Evolutionary conservation across 2,888 invertebrate genomes (phyloP), one percentile per base, ranked within the genome.

Genomic region (Eretmocerus hayati): DNA sequence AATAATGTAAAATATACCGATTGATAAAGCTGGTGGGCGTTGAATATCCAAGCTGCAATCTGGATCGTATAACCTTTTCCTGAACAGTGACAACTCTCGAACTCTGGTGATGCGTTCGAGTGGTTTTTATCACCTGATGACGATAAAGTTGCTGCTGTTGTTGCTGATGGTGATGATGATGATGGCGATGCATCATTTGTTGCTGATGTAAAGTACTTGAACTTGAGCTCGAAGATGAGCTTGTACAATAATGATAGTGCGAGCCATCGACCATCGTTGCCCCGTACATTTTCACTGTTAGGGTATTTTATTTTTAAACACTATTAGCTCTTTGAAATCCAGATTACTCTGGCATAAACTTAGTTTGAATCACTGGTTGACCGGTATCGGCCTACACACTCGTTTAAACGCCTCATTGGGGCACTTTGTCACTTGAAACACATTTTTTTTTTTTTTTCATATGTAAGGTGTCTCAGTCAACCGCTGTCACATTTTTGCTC

Each of bases 11-110:
- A 30, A 26, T 46, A 51, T 70, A 71, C 71, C 71, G 70, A 59
- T 68, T 69, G 56, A 71, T 70, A 58, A 70, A 71, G 55, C 62
- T 63, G 23, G 71, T 71, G 40, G 71, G 71, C 47, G 71, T 71
- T 5, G 71, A 71, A 47, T 71, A 71, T 48, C 71, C 71, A 40
- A 71, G 64, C 56, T 71, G 71, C 22, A 71, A 59, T 35, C 71
- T 59, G 23, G 71, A 71, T 44, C 71, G 64, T 58, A 71, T 64
- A 55, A 71, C 71, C 57, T 66, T 71, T 58, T 70, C 71, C 47
- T 71, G 71, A 2, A 71, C 69, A 8, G 70, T 69, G 46, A 71
- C 69, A 58, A 71, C 66, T 42, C 64, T 58, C 21, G 67, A 67
- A 49, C 64, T 65, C 39, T 69, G 69, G 35, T 69, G 71, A n/a